Percentiles rank a stretch among this genome's conserved stretches.
phyloP scores from a whole-genome alignment of 2,113 vertebrate species.

The Aptenodytes forsteri region DNA sequence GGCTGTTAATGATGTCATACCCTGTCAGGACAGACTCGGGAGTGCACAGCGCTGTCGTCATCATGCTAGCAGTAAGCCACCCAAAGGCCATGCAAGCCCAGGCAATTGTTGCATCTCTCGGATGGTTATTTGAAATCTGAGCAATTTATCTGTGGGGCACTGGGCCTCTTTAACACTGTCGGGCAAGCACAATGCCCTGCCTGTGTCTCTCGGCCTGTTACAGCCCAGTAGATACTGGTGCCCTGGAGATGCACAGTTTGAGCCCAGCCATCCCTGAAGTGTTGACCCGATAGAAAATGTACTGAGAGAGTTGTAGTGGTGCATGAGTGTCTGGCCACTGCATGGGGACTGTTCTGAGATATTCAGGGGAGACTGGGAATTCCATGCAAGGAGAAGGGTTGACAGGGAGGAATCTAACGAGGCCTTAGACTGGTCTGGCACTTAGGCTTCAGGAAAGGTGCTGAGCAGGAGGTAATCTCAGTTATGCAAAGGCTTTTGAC shows the following conservation, averaged over 20 bases:
- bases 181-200: background rate
- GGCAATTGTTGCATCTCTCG: background rate
- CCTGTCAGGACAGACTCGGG: background rate
- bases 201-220: background rate
- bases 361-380: background rate
- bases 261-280: background rate
- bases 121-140: background rate
- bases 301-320: background rate
- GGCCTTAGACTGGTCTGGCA: background rate
- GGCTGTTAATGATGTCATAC: background rate
- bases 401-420: background rate
- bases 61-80: background rate
- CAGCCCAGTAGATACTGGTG: background rate
- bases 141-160: background rate
- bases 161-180: background rate
- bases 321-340: rapidly evolving
- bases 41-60: background rate
- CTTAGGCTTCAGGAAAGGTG: background rate
- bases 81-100: background rate
- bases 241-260: background rate
- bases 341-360: background rate
- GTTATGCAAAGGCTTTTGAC: background rate
- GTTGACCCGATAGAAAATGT: background rate
- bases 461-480: background rate
- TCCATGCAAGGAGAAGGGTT: background rate